These are phyloP conservation scores for Yponomeuta evonymella DNA, from an alignment of 2,888 invertebrate species.

Conservation along the genomic window DNA sequence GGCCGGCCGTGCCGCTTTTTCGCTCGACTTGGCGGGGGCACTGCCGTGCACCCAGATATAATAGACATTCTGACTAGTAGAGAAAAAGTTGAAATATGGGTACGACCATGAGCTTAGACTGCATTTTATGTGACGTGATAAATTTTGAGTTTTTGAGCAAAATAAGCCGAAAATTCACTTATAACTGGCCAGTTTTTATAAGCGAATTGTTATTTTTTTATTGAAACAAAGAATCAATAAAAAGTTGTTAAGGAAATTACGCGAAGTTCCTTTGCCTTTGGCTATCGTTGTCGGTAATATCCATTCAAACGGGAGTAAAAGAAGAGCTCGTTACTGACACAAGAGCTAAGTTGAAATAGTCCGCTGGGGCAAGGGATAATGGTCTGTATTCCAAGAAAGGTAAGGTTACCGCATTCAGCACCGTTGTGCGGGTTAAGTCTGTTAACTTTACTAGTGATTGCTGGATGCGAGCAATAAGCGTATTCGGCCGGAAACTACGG, in stretches of 20 bases:
- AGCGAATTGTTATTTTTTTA: not conserved
- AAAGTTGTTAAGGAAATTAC: slow-evolving; percentile 6
- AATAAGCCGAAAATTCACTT: not conserved
- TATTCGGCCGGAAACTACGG: slow-evolving; percentile 9
- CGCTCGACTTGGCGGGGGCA: too few relatives aligned
- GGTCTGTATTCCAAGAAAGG: not conserved
- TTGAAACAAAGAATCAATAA: not conserved
- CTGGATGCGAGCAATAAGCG: slow-evolving; percentile 9
- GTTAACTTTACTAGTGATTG: not conserved
- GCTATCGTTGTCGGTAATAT: slow-evolving; percentile 11
- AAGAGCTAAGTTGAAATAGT: not conserved
- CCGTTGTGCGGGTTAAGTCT: not conserved
- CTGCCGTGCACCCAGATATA: too few relatives aligned
- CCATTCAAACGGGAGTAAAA: not conserved
- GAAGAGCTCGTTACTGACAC: slow-evolving; percentile 6
- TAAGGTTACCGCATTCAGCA: not conserved
- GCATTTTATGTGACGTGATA: too few relatives aligned
- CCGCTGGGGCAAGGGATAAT: not conserved
- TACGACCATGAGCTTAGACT: too few relatives aligned
- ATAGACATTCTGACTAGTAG: too few relatives aligned
- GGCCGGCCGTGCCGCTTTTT: too few relatives aligned
- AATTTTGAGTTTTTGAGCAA: too few relatives aligned
- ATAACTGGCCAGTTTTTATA: not conserved
- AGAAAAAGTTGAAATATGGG: too few relatives aligned
- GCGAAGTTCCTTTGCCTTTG: not conserved